Evolutionary conservation across 1,140 invertebrate genomes (phyloP), one percentile per base, ranked within the genome.

Genomic region (Ceratitis capitata): DNA sequence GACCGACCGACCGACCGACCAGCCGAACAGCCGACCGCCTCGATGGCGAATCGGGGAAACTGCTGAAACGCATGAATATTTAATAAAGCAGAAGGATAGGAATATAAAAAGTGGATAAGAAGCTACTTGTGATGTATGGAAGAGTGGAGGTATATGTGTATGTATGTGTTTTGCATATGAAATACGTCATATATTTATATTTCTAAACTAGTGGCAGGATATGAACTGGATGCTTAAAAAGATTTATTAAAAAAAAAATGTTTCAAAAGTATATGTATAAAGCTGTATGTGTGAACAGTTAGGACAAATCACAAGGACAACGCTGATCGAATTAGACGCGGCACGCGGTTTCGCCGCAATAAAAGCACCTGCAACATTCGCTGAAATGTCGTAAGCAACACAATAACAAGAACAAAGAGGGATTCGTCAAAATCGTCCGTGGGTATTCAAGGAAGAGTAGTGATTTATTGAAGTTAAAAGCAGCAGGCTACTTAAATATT

Each of bases 131-230:
- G 39, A 29, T 35, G 16, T 47, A 16, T 39, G 39, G 12, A 29
- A 19, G 4, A n/a, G 5, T 39, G 39, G 12, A 29, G 16, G 4
- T 82, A 16, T 29, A 35, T 53, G 23, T 23, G 23, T 53, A 26
- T 53, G 49, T 58, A 51, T 83, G 53, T 32, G 39, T 78, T 78
- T 78, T 78, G 35, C 69, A 78, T 78, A 47, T 78, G 69, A 58
- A 83, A 83, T 56, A 42, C 85, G 49, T 84, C 82, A 84, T 84
- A 84, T 84, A n/a, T n/a, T n/a, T n/a, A 86, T 86, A 86, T 86
- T 84, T 84, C 47, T n/a, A 61, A 83, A 64, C 49, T 53, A 53
- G 82, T 35, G 19, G 23, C 47, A 29, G 29, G n/a, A 83, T n/a
- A 23, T 35, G 45, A n/a, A n/a, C 1, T 10, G 23, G 35, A 56